phyloP scores from a whole-genome alignment of 2,888 invertebrate genomes.

The Drosophila planitibia region DNA sequence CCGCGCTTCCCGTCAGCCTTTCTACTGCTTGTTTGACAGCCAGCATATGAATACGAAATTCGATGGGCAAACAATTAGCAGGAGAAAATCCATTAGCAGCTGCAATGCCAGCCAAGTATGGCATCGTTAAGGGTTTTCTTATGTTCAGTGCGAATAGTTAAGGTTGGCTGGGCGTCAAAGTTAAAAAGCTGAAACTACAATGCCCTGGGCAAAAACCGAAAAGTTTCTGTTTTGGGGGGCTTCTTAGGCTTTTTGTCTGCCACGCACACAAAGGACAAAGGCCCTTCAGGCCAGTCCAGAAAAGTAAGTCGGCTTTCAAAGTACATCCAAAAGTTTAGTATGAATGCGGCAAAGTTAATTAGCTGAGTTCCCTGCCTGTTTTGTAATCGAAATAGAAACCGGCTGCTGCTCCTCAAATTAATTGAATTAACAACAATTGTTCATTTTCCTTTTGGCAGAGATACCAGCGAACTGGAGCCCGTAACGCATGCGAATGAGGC shows the following conservation, averaged over 20 bases:
- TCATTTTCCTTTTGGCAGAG: conserved; percentile 86
- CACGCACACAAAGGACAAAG: conserved; percentile 27
- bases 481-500: conserved; percentile 88
- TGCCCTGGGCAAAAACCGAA: conserved; percentile 17
- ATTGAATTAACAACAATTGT: conserved; percentile 41
- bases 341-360: conserved; percentile 64
- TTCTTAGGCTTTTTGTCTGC: neutral
- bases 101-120: conserved; percentile 3
- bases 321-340: conserved; percentile 52
- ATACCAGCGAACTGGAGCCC: conserved; percentile 90
- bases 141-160: conserved; percentile 1
- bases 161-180: conserved; percentile 1
- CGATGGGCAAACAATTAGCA: neutral
- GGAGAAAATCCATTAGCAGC: conserved; percentile 35
- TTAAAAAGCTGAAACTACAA: conserved; percentile 24
- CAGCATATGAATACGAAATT: conserved; percentile 6
- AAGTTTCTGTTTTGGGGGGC: neutral
- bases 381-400: conserved; percentile 7
- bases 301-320: conserved; percentile 20
- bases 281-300: neutral
- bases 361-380: conserved; percentile 46
- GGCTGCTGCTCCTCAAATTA: conserved; percentile 28
- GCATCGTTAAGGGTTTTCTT: conserved; percentile 11
- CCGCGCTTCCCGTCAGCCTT: neutral
- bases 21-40: neutral